Evolutionary conservation across 1,140 invertebrate species (phyloP).

Genomic region (Eubasilissa regina): DNA sequence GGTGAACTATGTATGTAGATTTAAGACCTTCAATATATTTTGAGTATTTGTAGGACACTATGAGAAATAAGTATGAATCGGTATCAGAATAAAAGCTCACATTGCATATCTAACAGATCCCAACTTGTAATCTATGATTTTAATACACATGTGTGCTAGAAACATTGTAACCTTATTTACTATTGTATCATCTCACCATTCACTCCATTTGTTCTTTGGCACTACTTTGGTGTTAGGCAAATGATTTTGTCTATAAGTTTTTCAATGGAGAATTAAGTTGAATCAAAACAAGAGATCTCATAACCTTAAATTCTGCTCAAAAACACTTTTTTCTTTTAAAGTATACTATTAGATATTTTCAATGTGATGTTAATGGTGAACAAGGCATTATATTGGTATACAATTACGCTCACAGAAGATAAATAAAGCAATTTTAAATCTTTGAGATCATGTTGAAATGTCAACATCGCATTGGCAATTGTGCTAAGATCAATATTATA

Average conservation of each 20-base stretch:
- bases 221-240: conserved; percentile 17
- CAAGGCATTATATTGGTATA: background rate
- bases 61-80: no score
- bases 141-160: no score
- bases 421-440: conserved; percentile 32
- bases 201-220: conserved; percentile 17
- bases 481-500: conserved; percentile 5
- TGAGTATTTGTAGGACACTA: no score
- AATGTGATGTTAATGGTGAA: background rate
- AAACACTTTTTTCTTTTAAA: conserved; percentile 14
- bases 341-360: conserved; percentile 26
- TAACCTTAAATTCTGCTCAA: background rate
- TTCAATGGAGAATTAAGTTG: no score
- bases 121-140: no score
- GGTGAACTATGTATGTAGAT: no score
- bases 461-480: conserved; percentile 9
- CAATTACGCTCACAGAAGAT: background rate
- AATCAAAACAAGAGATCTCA: background rate
- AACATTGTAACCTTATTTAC: no score
- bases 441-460: conserved; percentile 22
- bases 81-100: no score
- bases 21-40: no score
- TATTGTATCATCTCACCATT: no score
- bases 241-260: background rate
- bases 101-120: no score